Evolutionary conservation across 2,888 invertebrate species (phyloP), one percentile per base, ranked within the genome.

Genomic region (Ectemnius continuus): DNA sequence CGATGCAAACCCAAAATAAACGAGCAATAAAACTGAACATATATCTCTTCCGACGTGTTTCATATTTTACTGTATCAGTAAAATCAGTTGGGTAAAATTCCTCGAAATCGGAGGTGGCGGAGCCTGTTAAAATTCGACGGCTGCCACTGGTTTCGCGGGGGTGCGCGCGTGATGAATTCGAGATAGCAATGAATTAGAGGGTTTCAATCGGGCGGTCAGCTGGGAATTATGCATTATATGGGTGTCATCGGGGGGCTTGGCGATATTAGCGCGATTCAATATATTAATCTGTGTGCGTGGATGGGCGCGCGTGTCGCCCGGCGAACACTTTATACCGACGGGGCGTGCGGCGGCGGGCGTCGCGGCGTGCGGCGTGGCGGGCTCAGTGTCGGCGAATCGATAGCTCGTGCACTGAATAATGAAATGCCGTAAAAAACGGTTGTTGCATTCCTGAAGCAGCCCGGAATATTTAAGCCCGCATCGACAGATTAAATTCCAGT

Each of bases 191-290:
- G 62, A 67, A 73, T 73, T 69, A 75, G 56, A 56, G 58, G 57
- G 47, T 57, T 67, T 77, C 74, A 73, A 77, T 82, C 69, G 73
- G 71, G 79, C 62, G 68, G 68, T 71, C 73, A 71, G 36, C 61
- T 65, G 78, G 75, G 81, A 78, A 78, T 81, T 75, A 67, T 67
- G 75, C 72, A 73, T 80, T 75, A 70, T 72, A 66, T 23, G 23
- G 59, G 76, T 75, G 78, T 78, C 81, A 79, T 80, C 23, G 23
- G 71, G 73, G 67, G 67, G n/a, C n/a, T 73, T 71, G 76, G 81
- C 79, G 79, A 63, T 65, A 78, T 83, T 81, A 81, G 59, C 62
- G 60, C 45, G 71, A 82, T 79, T 82, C 76, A 78, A 82, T 80
- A 36, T 36, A 83, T 78, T 73, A 74, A 70, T 66, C 68, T 62